A percentile compares a stretch with the other conserved stretches of the same genome.
Conservation (phyloP, 2,888 invertebrate genomes). For the Platynereis dumerilii region DNA sequence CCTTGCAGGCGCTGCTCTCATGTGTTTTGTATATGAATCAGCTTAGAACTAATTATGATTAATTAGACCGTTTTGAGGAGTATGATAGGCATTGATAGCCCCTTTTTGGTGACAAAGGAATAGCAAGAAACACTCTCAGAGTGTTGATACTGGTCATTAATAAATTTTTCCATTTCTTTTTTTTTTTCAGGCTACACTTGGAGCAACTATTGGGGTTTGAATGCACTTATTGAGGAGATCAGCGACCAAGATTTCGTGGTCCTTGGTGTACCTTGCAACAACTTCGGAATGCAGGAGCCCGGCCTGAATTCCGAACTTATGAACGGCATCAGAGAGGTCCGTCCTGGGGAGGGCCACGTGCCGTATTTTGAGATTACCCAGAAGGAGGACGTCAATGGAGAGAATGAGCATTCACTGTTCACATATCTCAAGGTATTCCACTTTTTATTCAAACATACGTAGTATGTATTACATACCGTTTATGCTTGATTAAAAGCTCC, state of each 20-base stretch:
- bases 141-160: no score
- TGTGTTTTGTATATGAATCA: no score
- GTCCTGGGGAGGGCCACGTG: not conserved
- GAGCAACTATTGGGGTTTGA: conserved; percentile 13
- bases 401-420: not conserved
- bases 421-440: not conserved
- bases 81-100: no score
- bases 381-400: conserved; percentile 3
- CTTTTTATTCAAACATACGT: no score
- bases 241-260: not conserved
- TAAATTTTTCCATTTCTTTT: not conserved
- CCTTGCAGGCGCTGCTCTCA: no score
- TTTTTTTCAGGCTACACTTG: conserved; percentile 6
- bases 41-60: no score
- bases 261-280: conserved; percentile 14
- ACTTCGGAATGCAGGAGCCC: conserved; percentile 15
- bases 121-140: no score
- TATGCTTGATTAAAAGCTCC: no score
- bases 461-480: no score
- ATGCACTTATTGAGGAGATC: conserved; percentile 20
- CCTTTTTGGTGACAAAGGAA: no score
- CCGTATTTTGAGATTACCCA: not conserved
- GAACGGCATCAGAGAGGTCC: conserved; percentile 3
- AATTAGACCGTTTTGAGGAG: no score
- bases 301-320: conserved; percentile 13